Base-by-base conservation (phyloP, 1,140 invertebrate species). In the Ips nitidus region DNA sequence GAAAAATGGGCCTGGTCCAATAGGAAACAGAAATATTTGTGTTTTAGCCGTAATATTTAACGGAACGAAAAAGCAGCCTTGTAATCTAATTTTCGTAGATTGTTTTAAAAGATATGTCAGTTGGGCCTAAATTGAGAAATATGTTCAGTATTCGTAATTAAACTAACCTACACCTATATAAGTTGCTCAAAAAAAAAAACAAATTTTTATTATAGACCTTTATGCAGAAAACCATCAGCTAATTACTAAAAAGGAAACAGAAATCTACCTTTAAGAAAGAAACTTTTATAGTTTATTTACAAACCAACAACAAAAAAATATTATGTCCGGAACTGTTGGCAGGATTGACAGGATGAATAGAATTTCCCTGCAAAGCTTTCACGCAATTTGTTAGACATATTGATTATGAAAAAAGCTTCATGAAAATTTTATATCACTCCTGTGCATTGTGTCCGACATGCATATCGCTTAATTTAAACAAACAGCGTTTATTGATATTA, bases 321-420 rank as follows among this genome's bases (percentile, higher is more conserved):
- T 62, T 62, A 6, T 62, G 45, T 40, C 7, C 42, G 5, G 41
- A 37, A 62, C 8, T 62, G 22, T 52, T 62, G 4, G 36, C 45
- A 62, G 50, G 60, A 50, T 62, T 62, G 60, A 50, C 60, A 62
- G 45, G 43, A 62, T 62, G 60, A 62, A 62, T 62, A 62, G 60
- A 38, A 52, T 47, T 62, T 41, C 37, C 60, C 57, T 37, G 36
- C 42, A 62, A 42, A 59, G 57, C 57, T 59, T 59, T 59, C 57
- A 59, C 57, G 57, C 57, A 59, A 40, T 41, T 59, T 59, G 57
- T 59, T 59, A 59, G 57, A 59, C 41, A 59, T 59, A 59, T 59
- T 59, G 57, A 59, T 59, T 42, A 42, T 42, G 41, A 42, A 59
- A 59, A 59, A 42, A 41, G 38, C 57, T 42, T 41, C 40, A 8